Conservation (phyloP, 2,113 vertebrate species). For the Alligator sinensis region DNA sequence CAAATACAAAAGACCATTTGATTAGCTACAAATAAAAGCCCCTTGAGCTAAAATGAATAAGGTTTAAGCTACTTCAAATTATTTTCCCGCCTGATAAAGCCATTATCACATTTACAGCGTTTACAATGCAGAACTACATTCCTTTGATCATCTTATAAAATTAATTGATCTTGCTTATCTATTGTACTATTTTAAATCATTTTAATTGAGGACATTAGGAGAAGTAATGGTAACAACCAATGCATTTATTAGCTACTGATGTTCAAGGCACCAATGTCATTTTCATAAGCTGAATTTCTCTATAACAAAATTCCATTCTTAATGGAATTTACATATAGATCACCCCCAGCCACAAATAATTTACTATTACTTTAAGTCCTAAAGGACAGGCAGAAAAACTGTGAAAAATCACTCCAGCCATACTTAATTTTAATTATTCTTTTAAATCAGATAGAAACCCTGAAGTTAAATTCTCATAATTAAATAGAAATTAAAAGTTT, state of each 20-base stretch:
- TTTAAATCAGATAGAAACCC: constrained; percentile 91
- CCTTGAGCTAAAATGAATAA: constrained; percentile 80
- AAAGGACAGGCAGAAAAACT: constrained; percentile 84
- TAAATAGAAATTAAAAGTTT: constrained; percentile 90
- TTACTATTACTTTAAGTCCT: constrained; percentile 89
- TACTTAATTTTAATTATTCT: constrained; percentile 98
- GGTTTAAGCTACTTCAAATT: constrained; percentile 79
- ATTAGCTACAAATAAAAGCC: constrained; percentile 81
- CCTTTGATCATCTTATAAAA: constrained; percentile 89
- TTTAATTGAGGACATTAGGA: constrained; percentile 91
- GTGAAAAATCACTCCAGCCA: constrained; percentile 88
- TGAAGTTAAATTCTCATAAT: constrained; percentile 87
- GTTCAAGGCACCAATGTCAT: constrained; percentile 78
- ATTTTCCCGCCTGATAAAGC: constrained; percentile 82
- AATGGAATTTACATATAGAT: constrained; percentile 91
- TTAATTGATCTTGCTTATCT: constrained; percentile 91
- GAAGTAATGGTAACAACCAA: constrained; percentile 88
- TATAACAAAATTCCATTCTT: constrained; percentile 85
- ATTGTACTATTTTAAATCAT: constrained; percentile 91
- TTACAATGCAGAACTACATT: constrained; percentile 83
- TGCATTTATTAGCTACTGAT: constrained; percentile 83
- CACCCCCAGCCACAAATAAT: constrained; percentile 90
- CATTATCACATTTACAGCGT: constrained; percentile 81
- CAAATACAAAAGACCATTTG: constrained; percentile 78
- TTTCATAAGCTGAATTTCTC: constrained; percentile 88